phyloP scores from a whole-genome alignment of 2,888 invertebrate species.

The Chaetogeoica ovagalla region DNA sequence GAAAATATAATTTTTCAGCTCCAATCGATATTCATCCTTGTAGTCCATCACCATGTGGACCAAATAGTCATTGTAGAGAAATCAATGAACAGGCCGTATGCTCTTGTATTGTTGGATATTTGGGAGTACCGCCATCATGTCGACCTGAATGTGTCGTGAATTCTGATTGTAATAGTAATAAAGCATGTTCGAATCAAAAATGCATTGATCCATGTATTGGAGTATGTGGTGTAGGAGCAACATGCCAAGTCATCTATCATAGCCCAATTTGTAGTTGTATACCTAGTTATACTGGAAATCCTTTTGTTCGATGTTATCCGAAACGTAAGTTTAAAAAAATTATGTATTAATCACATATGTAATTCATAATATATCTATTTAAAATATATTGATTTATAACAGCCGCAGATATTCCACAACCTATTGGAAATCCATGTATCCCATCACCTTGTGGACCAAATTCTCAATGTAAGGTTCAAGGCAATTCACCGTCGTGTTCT shows the following conservation, averaged over 20 bases:
- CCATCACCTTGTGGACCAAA: conserved; percentile 76
- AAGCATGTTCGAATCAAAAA: conserved; percentile 62
- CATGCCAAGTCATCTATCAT: conserved; percentile 73
- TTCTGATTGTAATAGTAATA: conserved; percentile 64
- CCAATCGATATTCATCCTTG: conserved; percentile 70
- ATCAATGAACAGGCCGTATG: conserved; percentile 81
- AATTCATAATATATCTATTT: not conserved
- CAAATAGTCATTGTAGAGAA: conserved; percentile 81
- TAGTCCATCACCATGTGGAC: conserved; percentile 82
- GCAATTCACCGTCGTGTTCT: conserved; percentile 60
- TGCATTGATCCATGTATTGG: conserved; percentile 63
- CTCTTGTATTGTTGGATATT: conserved; percentile 73
- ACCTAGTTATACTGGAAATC: conserved; percentile 61
- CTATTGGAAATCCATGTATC: conserved; percentile 64
- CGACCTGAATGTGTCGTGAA: conserved; percentile 71
- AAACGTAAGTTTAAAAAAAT: conserved; percentile 64
- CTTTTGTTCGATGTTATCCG: conserved; percentile 62
- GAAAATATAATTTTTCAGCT: conserved; percentile 44
- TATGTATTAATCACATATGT: too few species aligned
- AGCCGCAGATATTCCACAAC: conserved; percentile 54
- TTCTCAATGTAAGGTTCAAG: conserved; percentile 60
- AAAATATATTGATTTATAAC: not conserved
- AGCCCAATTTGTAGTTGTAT: conserved; percentile 80
- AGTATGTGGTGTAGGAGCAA: conserved; percentile 60
- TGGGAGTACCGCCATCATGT: conserved; percentile 73